These are phyloP conservation scores for Calosoma granatense DNA, from an alignment of 1,140 invertebrate genomes.

Conservation along the genomic window DNA sequence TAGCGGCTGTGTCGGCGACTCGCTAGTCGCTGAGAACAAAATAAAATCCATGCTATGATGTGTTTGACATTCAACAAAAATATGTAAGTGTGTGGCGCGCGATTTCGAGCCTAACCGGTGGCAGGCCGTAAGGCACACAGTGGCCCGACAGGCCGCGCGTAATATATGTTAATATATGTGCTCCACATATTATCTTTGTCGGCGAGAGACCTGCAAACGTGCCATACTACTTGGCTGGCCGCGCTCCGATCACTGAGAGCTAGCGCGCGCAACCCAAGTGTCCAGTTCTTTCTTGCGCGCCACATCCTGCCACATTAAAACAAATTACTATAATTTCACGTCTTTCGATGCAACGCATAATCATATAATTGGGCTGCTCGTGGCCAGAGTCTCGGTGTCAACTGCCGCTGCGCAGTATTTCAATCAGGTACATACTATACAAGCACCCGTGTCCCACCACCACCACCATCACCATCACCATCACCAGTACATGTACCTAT, in stretches of 20 bases:
- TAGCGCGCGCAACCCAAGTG: background rate
- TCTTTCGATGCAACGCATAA: slow-evolving; percentile 7
- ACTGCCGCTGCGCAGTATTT: background rate
- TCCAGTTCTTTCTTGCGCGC: background rate
- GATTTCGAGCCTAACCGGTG: background rate
- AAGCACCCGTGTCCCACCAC: background rate
- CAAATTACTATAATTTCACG: slow-evolving; percentile 8
- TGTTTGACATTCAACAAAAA: slow-evolving; percentile 5
- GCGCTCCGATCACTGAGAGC: background rate
- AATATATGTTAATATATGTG: slow-evolving; percentile 29
- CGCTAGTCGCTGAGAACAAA: too few relatives aligned
- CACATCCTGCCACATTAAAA: slow-evolving; percentile 4
- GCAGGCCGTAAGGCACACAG: background rate
- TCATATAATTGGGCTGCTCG: slow-evolving; percentile 8
- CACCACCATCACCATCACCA: too few relatives aligned
- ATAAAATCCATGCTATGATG: slow-evolving; percentile 4
- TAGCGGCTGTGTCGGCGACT: too few relatives aligned
- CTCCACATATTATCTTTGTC: slow-evolving; percentile 29
- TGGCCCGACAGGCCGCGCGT: slow-evolving; percentile 12
- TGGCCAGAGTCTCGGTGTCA: background rate
- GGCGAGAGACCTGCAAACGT: slow-evolving; percentile 12
- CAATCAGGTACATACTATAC: background rate
- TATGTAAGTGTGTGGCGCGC: background rate
- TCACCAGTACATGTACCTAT: too few relatives aligned
- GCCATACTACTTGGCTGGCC: background rate